A percentile compares a stretch with the other conserved stretches of the same genome.
phyloP scores from a whole-genome alignment of 2,888 invertebrate species.

The Bibio marci region DNA sequence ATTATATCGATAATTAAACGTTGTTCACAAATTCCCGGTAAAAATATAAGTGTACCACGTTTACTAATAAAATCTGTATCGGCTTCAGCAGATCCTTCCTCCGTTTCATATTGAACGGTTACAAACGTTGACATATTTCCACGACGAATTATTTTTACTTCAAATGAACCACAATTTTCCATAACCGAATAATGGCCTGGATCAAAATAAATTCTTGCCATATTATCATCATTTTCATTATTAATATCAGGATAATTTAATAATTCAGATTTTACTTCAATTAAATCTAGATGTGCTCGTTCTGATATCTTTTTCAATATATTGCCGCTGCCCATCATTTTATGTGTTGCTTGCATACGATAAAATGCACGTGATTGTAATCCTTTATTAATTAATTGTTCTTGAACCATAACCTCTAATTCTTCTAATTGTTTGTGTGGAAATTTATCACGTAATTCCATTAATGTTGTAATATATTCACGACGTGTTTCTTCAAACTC shows the following conservation, averaged over 20 bases:
- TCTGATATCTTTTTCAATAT: conserved; percentile 78
- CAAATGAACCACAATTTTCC: conserved; percentile 93
- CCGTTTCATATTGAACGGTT: conserved; percentile 82
- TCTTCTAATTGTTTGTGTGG: conserved; percentile 83
- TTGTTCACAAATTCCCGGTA: conserved; percentile 75
- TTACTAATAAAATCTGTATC: conserved; percentile 87
- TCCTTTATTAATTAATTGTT: conserved; percentile 76
- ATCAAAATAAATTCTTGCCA: conserved; percentile 73
- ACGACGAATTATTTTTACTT: conserved; percentile 68
- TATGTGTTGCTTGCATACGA: conserved; percentile 88
- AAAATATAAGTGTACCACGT: conserved; percentile 72
- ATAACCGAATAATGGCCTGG: conserved; percentile 97
- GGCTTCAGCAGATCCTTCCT: conserved; percentile 94
- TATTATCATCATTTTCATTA: conserved; percentile 43
- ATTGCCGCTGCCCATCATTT: conserved; percentile 87
- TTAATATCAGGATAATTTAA: conserved; percentile 46
- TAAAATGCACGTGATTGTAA: conserved; percentile 95
- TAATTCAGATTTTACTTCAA: conserved; percentile 61
- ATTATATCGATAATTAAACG: conserved; percentile 83
- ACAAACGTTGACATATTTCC: conserved; percentile 67
- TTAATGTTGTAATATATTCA: conserved; percentile 82
- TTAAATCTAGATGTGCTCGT: conserved; percentile 67
- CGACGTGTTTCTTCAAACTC: conserved; percentile 84
- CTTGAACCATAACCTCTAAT: conserved; percentile 84
- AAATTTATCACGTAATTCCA: conserved; percentile 77